Conservation (phyloP, 2,888 invertebrate genomes). For the Aelia acuminata region DNA sequence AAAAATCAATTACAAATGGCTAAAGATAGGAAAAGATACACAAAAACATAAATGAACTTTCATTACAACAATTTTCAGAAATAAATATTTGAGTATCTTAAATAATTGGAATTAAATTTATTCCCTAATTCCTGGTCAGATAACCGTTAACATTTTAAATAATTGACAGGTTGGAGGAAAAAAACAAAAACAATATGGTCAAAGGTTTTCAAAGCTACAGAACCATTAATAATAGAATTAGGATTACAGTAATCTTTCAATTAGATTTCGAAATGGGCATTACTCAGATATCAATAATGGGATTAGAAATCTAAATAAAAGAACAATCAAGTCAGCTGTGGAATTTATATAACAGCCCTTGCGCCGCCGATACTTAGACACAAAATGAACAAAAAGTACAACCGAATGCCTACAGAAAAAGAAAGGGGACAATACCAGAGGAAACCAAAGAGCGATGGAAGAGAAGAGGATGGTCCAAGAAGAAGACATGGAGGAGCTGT, state of each 20-base stretch:
- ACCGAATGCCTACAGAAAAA: background rate
- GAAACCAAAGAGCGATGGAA: conserved; percentile 43
- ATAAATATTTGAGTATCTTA: no score
- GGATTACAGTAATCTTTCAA: background rate
- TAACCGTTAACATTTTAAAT: background rate
- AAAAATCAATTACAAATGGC: no score
- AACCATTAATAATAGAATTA: conserved; percentile 20
- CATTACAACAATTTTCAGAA: no score
- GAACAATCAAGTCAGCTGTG: background rate
- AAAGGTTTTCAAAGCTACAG: background rate
- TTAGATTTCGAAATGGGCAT: background rate
- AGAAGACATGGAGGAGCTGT: conserved; percentile 25
- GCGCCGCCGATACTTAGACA: background rate
- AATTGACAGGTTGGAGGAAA: background rate
- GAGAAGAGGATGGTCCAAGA: background rate
- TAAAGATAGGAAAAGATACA: no score
- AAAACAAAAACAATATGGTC: background rate
- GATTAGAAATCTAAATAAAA: background rate
- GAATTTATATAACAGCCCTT: conserved; percentile 21
- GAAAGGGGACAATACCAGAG: conserved; percentile 9
- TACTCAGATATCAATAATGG: background rate
- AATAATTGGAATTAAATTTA: no score
- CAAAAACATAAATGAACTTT: no score
- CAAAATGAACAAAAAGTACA: background rate
- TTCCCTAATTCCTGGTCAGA: no score